Evolutionary conservation across 2,113 vertebrate species (phyloP).

Genomic region (Ictalurus punctatus): DNA sequence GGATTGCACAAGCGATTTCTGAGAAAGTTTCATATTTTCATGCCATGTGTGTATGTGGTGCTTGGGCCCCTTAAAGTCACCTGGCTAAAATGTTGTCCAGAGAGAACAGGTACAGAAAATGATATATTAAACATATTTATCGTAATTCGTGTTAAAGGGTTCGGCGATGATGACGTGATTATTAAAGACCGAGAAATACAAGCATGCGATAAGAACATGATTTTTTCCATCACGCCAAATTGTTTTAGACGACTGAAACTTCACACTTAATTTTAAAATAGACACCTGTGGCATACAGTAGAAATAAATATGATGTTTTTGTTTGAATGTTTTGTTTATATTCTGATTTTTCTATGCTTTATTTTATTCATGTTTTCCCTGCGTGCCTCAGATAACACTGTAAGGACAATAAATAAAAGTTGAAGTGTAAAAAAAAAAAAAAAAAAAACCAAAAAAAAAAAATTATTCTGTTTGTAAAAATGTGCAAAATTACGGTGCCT

Average conservation of each 20-base stretch:
- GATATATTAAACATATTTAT: not conserved
- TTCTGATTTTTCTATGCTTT: slow-evolving; percentile 59
- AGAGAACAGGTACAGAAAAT: not conserved
- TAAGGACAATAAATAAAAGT: slow-evolving; percentile 67
- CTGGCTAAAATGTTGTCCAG: not conserved
- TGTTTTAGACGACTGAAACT: slow-evolving; percentile 26
- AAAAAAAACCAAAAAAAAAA: not conserved
- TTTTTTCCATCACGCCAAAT: not conserved
- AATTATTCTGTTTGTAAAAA: no score
- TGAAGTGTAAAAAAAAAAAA: not conserved
- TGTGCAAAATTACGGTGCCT: not conserved
- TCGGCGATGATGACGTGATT: not conserved
- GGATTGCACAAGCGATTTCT: not conserved
- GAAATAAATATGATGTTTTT: slow-evolving; percentile 50
- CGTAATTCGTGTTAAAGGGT: not conserved
- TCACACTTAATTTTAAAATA: slow-evolving; percentile 62
- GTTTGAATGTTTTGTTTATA: slow-evolving; percentile 37
- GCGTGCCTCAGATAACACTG: slow-evolving; percentile 76
- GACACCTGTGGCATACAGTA: slow-evolving; percentile 48
- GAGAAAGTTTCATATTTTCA: not conserved
- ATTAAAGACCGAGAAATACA: not conserved
- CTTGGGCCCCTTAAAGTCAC: not conserved
- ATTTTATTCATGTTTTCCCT: slow-evolving; percentile 72
- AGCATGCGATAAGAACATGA: not conserved
- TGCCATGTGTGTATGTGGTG: not conserved